A percentile compares a stretch with the other conserved stretches of the same genome.
These are phyloP conservation scores for Cheiracanthium punctorium DNA, from an alignment of 2,888 invertebrate species.

Conservation along the genomic window DNA sequence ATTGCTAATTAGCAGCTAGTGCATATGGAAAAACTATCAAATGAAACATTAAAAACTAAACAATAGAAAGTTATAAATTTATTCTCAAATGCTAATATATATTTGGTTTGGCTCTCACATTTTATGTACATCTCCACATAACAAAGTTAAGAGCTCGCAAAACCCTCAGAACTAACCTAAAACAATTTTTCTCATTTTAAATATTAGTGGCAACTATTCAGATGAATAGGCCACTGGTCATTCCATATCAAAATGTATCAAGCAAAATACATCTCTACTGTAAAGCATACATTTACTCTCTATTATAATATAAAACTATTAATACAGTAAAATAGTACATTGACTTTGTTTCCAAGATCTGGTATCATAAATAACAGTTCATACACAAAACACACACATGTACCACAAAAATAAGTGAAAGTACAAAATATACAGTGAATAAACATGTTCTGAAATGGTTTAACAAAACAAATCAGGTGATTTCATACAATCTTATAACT, in stretches of 20 bases:
- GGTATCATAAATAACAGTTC: background rate
- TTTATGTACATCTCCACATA: slow-evolving; percentile 48
- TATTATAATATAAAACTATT: background rate
- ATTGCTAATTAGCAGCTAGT: too few species aligned
- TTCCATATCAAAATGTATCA: slow-evolving; percentile 28
- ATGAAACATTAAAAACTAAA: background rate
- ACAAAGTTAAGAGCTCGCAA: slow-evolving; percentile 35
- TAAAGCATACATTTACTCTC: background rate
- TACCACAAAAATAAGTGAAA: background rate
- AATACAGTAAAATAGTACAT: background rate
- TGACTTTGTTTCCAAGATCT: background rate
- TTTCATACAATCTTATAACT: too few species aligned
- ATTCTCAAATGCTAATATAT: slow-evolving; percentile 63
- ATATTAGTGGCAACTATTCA: slow-evolving; percentile 35
- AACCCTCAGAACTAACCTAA: slow-evolving; percentile 28
- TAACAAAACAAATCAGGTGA: too few species aligned
- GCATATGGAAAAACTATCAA: too few species aligned
- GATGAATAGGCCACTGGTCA: slow-evolving; percentile 23
- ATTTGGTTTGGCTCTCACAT: slow-evolving; percentile 53
- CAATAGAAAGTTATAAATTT: slow-evolving; percentile 63
- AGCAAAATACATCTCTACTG: background rate
- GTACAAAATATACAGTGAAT: background rate
- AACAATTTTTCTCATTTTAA: slow-evolving; percentile 31
- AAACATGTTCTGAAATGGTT: too few species aligned
- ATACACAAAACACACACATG: background rate